A percentile compares a stretch with the other conserved stretches of the same genome.
Evolutionary conservation across 2,797 vertebrate genomes (phyloP).

Genomic region (Todus mexicanus): DNA sequence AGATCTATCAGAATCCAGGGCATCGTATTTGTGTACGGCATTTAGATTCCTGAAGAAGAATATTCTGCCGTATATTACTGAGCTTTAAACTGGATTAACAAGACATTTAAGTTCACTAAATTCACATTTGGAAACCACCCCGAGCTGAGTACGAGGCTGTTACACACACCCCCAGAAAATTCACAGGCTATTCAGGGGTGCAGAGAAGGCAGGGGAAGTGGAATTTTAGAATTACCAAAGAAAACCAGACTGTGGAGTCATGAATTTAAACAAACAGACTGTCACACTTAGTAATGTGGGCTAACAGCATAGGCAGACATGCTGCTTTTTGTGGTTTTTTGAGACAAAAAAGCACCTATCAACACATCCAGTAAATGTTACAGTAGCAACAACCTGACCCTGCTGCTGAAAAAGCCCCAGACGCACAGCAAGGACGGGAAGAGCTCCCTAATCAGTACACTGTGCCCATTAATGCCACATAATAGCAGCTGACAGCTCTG

Average conservation of each 20-base stretch:
- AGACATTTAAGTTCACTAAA: background rate
- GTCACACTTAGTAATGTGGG: background rate
- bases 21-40: background rate
- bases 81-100: background rate
- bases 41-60: background rate
- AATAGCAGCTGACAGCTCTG: conserved; percentile 15
- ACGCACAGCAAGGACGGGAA: background rate
- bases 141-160: background rate
- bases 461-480: background rate
- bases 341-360: background rate
- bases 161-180: background rate
- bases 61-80: background rate
- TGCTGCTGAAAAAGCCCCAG: background rate
- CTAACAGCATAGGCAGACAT: background rate
- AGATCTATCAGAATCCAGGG: background rate
- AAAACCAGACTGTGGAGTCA: background rate
- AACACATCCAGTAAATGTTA: background rate
- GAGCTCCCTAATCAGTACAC: background rate
- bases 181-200: background rate
- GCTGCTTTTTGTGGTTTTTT: too few relatives aligned
- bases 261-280: background rate
- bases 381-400: background rate
- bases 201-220: background rate
- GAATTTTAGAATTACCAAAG: background rate
- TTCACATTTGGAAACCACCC: background rate